Evolutionary conservation across 1,140 invertebrate species (phyloP).

Genomic region (Tetragonula clypearis): DNA sequence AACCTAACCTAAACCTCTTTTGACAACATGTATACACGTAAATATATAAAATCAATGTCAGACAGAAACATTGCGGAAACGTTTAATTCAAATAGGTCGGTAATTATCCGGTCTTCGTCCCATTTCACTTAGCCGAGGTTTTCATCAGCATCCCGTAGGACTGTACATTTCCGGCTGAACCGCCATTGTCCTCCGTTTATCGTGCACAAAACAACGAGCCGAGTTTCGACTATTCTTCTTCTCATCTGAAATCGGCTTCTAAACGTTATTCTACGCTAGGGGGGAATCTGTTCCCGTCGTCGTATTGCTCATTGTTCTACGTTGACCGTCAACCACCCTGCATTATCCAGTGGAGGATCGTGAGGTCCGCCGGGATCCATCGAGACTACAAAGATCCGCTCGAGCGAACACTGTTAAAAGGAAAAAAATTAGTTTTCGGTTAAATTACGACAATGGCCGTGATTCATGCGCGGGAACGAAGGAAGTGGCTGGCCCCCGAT

Average conservation of each 20-base stretch:
- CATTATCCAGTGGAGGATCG: constrained; percentile 22
- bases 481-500: not conserved
- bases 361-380: not conserved
- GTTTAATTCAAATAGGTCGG: constrained; percentile 18
- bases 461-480: constrained; percentile 54
- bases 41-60: not conserved
- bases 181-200: constrained; percentile 38
- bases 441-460: constrained; percentile 61
- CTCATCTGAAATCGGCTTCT: constrained; percentile 29
- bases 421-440: constrained; percentile 64
- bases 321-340: constrained; percentile 45
- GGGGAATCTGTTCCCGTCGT: constrained; percentile 48
- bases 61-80: not conserved
- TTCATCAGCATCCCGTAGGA: constrained; percentile 36
- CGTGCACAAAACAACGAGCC: constrained; percentile 25
- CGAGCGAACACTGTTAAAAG: constrained; percentile 40
- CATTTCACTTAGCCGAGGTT: not conserved
- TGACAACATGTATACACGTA: not conserved
- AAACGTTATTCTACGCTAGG: constrained; percentile 19
- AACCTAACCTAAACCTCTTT: too few species aligned
- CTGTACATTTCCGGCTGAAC: constrained; percentile 30
- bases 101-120: constrained; percentile 24
- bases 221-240: constrained; percentile 25
- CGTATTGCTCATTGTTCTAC: constrained; percentile 63
- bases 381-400: constrained; percentile 18